Conservation (phyloP, 2,113 vertebrate species). For the Hystrix brachyura region DNA sequence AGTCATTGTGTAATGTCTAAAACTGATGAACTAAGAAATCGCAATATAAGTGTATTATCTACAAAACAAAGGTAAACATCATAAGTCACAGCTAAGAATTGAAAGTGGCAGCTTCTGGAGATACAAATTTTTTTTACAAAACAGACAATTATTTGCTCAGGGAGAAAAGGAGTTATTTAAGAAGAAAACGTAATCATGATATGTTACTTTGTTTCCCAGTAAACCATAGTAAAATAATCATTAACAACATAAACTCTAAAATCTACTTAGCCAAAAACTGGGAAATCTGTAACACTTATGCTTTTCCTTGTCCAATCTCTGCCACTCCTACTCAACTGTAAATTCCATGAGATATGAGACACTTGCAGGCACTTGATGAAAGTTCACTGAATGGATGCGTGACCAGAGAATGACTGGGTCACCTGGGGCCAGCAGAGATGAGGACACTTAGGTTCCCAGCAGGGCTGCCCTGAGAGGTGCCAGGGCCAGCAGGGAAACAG, state of each 20-base stretch:
- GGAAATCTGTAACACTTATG: background rate
- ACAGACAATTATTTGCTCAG: background rate
- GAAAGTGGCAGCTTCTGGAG: background rate
- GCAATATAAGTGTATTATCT: background rate
- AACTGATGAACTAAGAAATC: background rate
- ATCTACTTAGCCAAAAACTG: background rate
- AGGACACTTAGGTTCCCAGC: background rate
- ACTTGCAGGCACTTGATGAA: background rate
- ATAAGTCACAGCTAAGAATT: background rate
- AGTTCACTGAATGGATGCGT: background rate
- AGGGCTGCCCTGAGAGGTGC: accelerated
- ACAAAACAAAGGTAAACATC: background rate
- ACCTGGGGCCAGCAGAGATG: accelerated
- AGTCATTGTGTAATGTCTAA: background rate
- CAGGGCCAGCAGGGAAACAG: accelerated
- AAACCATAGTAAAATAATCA: background rate
- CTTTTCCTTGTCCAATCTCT: background rate
- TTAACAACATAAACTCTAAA: background rate
- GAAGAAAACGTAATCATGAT: background rate
- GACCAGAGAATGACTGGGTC: background rate
- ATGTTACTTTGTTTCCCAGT: background rate
- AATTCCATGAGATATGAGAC: background rate
- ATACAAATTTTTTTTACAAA: background rate
- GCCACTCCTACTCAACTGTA: background rate
- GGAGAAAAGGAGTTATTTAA: background rate